phyloP scores from a whole-genome alignment of 2,113 vertebrate genomes.

The Carettochelys insculpta region DNA sequence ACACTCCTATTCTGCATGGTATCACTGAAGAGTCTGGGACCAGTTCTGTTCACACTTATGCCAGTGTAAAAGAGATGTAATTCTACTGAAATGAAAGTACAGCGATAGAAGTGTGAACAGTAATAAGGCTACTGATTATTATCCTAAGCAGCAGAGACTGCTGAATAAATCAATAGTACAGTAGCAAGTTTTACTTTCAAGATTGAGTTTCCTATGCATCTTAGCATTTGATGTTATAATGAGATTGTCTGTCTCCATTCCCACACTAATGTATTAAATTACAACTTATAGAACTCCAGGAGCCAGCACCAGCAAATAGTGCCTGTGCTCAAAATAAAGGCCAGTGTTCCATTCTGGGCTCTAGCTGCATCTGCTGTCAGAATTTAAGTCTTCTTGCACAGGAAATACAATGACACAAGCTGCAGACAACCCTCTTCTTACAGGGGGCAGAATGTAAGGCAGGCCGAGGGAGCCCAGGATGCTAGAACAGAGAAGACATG shows the following conservation, averaged over 20 bases:
- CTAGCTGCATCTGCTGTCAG: background rate
- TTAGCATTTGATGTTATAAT: background rate
- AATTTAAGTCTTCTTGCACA: background rate
- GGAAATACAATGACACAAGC: background rate
- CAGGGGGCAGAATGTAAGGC: background rate
- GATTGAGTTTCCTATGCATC: background rate
- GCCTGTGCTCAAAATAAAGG: background rate
- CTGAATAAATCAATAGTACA: background rate
- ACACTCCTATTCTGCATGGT: background rate
- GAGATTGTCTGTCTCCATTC: background rate
- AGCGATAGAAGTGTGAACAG: background rate
- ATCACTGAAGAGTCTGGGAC: background rate
- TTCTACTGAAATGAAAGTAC: background rate
- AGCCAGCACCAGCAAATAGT: background rate
- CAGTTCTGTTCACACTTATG: background rate
- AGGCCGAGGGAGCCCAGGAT: background rate
- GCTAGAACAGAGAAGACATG: background rate
- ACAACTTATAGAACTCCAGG: background rate
- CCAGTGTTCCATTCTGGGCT: background rate
- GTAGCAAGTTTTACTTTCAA: background rate
- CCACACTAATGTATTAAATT: background rate
- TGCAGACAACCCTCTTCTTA: background rate
- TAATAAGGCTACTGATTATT: background rate
- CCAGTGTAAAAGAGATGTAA: background rate
- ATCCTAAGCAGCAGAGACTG: background rate